Base-by-base conservation (phyloP, 1,140 invertebrate genomes). In the Drosophila micromelanica region DNA sequence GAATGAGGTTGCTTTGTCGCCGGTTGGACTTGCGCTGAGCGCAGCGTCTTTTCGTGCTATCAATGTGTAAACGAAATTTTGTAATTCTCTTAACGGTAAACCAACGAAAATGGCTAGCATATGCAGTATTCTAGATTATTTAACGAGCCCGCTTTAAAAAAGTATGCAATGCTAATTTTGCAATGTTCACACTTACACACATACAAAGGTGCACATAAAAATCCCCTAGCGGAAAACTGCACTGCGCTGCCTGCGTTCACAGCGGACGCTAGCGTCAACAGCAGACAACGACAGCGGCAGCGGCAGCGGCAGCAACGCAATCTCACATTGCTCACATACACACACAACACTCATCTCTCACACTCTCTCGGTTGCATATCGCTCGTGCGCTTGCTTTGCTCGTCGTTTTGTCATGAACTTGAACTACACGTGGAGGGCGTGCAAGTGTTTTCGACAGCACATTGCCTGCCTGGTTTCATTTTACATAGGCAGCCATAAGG, bases 351-450 rank as follows among this genome's bases (percentile, higher is more conserved):
- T 35, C 32, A 35, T 54, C 54, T 60, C 65, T 64, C 81, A 46
- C 51, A 63, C 64, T 71, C 60, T 32, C 54, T 75, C 54, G 17
- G 35, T 37, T 62, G 56, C 56, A 45, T 59, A 57, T 73, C 49
- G 40, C 62, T 64, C 46, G 71, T 78, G 65, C 3, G 27, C 0
- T 5, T 64, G 78, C 72, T 68, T 67, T 73, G 72, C 63, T 89
- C 73, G 56, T 72, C 73, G 56, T 72, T 71, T 76, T 72, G 67
- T 84, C 75, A 72, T 91, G 90, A 91, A 91, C 90, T 91, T 91
- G 90, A 91, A 91, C 90, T 91, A 91, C 90, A 91, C 90, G 90
- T 91, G 90, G 90, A 90, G 90, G 90, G 43, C 79, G 76, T 90
- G 84, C 84, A 80, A 62, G 60, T 15, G 56, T 78, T 91, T 91